Evolutionary conservation across 2,888 invertebrate species (phyloP).

Genomic region (Nowickia ferox): DNA sequence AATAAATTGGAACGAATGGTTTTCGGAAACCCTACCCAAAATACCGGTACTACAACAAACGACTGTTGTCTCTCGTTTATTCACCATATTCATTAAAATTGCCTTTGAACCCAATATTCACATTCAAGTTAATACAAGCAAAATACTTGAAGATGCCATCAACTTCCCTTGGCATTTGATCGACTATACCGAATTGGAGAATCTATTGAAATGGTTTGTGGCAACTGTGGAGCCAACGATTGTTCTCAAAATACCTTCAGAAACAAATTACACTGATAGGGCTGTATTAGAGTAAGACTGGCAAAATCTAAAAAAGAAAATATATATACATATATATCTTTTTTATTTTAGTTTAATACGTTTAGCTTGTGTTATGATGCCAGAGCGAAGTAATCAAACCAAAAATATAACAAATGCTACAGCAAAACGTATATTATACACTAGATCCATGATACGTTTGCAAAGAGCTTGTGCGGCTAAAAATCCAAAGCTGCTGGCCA

Average conservation of each 20-base stretch:
- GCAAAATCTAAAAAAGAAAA: not conserved
- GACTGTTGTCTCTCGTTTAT: conserved; percentile 86
- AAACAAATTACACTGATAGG: conserved; percentile 85
- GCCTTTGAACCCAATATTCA: conserved; percentile 89
- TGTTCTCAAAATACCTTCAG: conserved; percentile 84
- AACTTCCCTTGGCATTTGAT: conserved; percentile 87
- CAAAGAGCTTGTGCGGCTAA: conserved; percentile 80
- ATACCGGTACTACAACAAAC: conserved; percentile 82
- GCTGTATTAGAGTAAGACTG: conserved; percentile 85
- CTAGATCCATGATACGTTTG: conserved; percentile 79
- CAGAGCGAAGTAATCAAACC: conserved; percentile 73
- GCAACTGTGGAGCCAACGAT: conserved; percentile 89
- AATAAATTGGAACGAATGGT: conserved; percentile 87
- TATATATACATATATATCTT: not conserved
- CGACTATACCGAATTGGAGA: conserved; percentile 86
- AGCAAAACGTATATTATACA: conserved; percentile 81
- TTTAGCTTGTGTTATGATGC: conserved; percentile 78
- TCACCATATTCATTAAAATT: conserved; percentile 88
- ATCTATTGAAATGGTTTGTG: conserved; percentile 89
- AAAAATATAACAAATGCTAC: conserved; percentile 76
- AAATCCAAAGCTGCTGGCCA: conserved; percentile 79
- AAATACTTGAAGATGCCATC: conserved; percentile 85
- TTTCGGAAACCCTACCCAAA: conserved; percentile 82
- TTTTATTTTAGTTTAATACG: conserved; percentile 76
- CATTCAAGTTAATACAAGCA: conserved; percentile 83